These are phyloP conservation scores for Aphelocoma californica DNA, from an alignment of 2,797 vertebrate species.

Conservation along the genomic window DNA sequence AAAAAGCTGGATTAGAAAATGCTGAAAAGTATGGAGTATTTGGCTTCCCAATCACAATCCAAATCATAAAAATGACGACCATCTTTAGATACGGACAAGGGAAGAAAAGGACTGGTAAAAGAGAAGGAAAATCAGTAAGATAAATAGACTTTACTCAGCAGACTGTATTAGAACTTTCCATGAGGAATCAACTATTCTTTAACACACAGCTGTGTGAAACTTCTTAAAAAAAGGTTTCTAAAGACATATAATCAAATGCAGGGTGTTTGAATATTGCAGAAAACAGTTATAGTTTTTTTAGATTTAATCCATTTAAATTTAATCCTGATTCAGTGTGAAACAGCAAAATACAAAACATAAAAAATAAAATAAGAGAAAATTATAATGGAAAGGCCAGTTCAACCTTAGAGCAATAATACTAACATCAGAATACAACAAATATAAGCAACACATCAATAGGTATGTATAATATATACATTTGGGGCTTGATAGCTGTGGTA, in stretches of 20 bases:
- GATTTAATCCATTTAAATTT: constrained; percentile 65
- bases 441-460: constrained; percentile 49
- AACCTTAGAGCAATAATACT: not conserved
- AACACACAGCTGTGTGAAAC: not conserved
- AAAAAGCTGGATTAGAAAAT: not conserved
- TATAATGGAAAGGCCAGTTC: constrained; percentile 41
- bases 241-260: not conserved
- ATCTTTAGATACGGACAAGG: not conserved
- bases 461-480: constrained; percentile 29
- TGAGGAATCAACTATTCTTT: constrained; percentile 1
- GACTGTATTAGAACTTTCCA: not conserved
- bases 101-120: not conserved
- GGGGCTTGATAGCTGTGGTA: constrained; percentile 43
- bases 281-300: constrained; percentile 41
- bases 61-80: not conserved
- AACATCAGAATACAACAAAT: constrained; percentile 36
- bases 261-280: not conserved
- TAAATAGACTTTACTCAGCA: constrained; percentile 7
- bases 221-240: not conserved
- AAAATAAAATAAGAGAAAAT: constrained; percentile 37
- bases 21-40: not conserved
- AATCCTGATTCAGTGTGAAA: constrained; percentile 55
- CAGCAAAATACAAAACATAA: constrained; percentile 55
- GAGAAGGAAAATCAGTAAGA: constrained; percentile 19
- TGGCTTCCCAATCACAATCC: not conserved